A percentile compares a stretch with the other conserved stretches of the same genome.
These are phyloP conservation scores for Zaprionus africanus DNA, from an alignment of 1,140 invertebrate species.

Conservation along the genomic window DNA sequence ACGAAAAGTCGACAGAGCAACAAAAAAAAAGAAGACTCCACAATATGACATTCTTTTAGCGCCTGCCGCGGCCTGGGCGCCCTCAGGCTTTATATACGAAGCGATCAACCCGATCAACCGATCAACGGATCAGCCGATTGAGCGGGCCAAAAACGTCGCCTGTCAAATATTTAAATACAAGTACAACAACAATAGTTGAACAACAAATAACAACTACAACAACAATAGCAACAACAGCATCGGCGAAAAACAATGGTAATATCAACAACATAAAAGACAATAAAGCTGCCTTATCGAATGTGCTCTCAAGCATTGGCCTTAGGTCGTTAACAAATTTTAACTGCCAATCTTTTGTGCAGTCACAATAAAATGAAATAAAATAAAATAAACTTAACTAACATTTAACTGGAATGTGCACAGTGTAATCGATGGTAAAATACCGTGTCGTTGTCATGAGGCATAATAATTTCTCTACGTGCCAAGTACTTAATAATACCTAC, in stretches of 20 bases:
- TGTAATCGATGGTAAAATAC: not conserved
- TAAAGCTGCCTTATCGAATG: slow-evolving; percentile 66
- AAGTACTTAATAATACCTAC: no score
- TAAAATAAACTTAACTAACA: slow-evolving; percentile 26
- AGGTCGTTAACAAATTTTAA: slow-evolving; percentile 72
- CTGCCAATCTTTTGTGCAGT: slow-evolving; percentile 70
- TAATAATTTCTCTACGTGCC: no score
- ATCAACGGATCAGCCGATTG: slow-evolving; percentile 1
- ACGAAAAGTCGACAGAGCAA: slow-evolving; percentile 27
- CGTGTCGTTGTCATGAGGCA: not conserved
- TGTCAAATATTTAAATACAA: slow-evolving; percentile 65
- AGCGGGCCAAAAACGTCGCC: slow-evolving; percentile 47
- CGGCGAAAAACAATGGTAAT: slow-evolving; percentile 8
- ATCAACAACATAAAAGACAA: slow-evolving; percentile 38
- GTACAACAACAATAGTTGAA: slow-evolving; percentile 42
- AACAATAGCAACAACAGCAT: not conserved
- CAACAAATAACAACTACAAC: slow-evolving; percentile 32
- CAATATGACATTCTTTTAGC: slow-evolving; percentile 73
- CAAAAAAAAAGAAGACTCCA: slow-evolving; percentile 31
- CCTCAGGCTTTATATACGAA: slow-evolving; percentile 43
- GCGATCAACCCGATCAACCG: not conserved
- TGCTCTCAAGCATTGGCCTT: slow-evolving; percentile 73
- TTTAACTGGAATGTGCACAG: not conserved
- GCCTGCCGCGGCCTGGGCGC: slow-evolving; percentile 53
- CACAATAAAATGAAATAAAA: slow-evolving; percentile 60